Evolutionary conservation across 1,140 invertebrate species (phyloP).

Genomic region (Portunus trituberculatus): DNA sequence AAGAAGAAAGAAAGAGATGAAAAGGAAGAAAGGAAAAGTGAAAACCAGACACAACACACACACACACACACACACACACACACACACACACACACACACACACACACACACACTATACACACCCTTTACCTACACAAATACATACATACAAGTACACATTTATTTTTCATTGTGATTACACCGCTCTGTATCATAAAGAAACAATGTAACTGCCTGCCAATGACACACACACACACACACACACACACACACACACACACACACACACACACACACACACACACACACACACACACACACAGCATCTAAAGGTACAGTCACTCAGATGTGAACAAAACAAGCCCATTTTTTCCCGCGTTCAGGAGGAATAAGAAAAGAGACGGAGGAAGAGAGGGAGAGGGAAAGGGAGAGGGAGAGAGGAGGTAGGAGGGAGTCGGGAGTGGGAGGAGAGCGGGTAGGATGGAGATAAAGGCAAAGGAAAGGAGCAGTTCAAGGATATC

Average conservation of each 20-base stretch:
- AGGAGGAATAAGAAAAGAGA: neutral
- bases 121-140: neutral
- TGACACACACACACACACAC: too few relatives aligned
- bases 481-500: constrained; percentile 13
- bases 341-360: neutral
- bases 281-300: constrained; percentile 18
- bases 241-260: neutral
- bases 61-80: too few relatives aligned
- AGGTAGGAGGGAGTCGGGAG: neutral
- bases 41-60: too few relatives aligned
- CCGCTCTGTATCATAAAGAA: too few relatives aligned
- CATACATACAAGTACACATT: neutral
- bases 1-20: too few relatives aligned
- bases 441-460: neutral
- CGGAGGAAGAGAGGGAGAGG: too few relatives aligned
- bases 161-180: too few relatives aligned
- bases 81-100: too few relatives aligned
- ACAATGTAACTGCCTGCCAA: too few relatives aligned
- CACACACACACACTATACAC: neutral
- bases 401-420: too few relatives aligned
- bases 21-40: too few relatives aligned
- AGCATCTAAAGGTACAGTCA: neutral
- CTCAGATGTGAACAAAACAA: constrained; percentile 23
- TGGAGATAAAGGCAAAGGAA: neutral
- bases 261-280: neutral